These are phyloP conservation scores for Scomber japonicus DNA, from an alignment of 2,113 vertebrate genomes.

Conservation along the genomic window DNA sequence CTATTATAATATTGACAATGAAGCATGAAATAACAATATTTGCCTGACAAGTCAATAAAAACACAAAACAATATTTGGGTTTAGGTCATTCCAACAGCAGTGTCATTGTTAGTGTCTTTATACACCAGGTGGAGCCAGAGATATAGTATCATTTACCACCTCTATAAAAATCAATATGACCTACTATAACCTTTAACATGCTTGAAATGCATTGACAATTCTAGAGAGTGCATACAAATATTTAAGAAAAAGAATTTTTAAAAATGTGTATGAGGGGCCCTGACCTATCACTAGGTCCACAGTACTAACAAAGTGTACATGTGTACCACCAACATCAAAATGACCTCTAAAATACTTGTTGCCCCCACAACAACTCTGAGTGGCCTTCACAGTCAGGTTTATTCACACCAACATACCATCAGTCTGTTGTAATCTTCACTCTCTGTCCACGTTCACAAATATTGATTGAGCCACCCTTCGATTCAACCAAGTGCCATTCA, in stretches of 20 bases:
- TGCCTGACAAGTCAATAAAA: too few relatives aligned
- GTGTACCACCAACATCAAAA: neutral
- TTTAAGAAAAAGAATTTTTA: too few relatives aligned
- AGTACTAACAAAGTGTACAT: neutral
- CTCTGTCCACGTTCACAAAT: constrained; percentile 34
- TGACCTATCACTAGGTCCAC: neutral
- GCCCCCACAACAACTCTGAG: neutral
- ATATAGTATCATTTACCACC: neutral
- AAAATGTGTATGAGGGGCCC: too few relatives aligned
- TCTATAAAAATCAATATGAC: neutral
- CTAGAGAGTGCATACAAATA: too few relatives aligned
- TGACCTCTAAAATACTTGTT: neutral
- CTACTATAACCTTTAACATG: neutral
- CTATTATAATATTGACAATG: too few relatives aligned
- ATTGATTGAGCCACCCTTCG: constrained; percentile 29
- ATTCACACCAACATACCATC: neutral
- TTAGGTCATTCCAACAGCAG: neutral
- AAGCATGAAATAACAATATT: neutral
- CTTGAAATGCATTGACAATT: neutral
- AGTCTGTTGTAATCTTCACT: constrained; percentile 19
- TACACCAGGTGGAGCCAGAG: constrained; percentile 23
- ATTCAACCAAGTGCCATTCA: constrained; percentile 49
- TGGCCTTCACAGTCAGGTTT: neutral
- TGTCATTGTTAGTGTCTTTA: neutral
- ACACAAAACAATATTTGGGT: too few relatives aligned